phyloP scores from a whole-genome alignment of 2,113 vertebrate genomes.

The Tylochromis polylepis region DNA sequence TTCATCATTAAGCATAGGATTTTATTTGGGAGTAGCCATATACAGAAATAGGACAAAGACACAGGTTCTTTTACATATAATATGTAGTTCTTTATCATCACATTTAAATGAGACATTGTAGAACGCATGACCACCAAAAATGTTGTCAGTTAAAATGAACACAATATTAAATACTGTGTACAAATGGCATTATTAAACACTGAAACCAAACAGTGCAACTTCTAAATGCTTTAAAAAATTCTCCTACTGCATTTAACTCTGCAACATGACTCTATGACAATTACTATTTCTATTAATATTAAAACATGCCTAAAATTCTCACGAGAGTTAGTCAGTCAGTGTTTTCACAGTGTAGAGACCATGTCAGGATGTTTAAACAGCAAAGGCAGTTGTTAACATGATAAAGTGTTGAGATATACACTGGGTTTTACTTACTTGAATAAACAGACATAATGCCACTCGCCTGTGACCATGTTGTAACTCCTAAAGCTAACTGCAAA shows the following conservation, averaged over 20 bases:
- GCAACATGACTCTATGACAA: background rate
- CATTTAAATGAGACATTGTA: background rate
- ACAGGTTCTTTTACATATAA: background rate
- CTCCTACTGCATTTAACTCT: background rate
- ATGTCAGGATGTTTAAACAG: background rate
- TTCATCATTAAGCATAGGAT: background rate
- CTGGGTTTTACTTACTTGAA: background rate
- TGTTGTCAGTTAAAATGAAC: background rate
- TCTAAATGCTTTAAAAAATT: background rate
- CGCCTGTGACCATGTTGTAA: background rate
- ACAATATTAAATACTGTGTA: background rate
- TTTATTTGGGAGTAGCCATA: conserved; percentile 32
- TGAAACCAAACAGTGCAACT: background rate
- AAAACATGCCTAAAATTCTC: background rate
- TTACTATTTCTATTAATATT: background rate
- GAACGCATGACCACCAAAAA: background rate
- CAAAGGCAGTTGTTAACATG: background rate
- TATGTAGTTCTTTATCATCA: background rate
- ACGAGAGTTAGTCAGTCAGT: background rate
- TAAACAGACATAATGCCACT: too few species aligned
- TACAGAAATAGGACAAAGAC: conserved; percentile 1
- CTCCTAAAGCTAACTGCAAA: background rate
- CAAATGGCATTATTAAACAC: background rate
- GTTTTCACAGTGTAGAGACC: background rate
- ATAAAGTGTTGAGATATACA: background rate